Evolutionary conservation across 2,797 vertebrate genomes (phyloP), one percentile per base, ranked within the genome.

Genomic region (Austrolebias charrua): DNA sequence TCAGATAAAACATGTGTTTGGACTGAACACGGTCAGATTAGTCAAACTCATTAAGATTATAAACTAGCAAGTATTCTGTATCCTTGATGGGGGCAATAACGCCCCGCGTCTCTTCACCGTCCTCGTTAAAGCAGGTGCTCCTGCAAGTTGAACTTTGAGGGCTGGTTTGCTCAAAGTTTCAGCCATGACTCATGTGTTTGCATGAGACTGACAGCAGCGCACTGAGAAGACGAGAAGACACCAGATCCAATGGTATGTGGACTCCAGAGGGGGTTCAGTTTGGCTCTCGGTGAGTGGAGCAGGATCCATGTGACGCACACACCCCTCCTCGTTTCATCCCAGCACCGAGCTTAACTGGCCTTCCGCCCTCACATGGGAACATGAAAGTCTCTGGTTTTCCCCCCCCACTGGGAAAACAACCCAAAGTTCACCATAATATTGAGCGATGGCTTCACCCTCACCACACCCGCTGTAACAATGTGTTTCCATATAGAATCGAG

Each of bases 121-220:
- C 11, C 49, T 13, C 12, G 52, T 61, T n/a, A 40, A 45, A 83
- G 81, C 89, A 90, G 87, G 88, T 90, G 87, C 85, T 78, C 70
- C 76, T 81, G 88, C 77, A 66, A n/a, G 18, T 18, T 66, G 54
- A 80, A 78, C 73, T 72, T 65, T 61, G 53, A 43, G 60, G 50
- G 65, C 59, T 43, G 61, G 54, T 69, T 61, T 59, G 24, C 56
- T 58, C 56, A 60, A 11, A 9, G 20, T 62, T 43, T 70, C 68
- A 64, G 62, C 59, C 64, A 12, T 81, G 83, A 84, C 76, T 86
- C 79, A 44, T 78, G 5, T 73, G 71, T 84, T 83, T 78, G 68
- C 52, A n/a, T 51, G 80, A 55, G 78, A 71, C 20, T 63, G 55
- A 66, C 78, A 67, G 57, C 69, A 76, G 69, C 62, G 43, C 60